phyloP scores from a whole-genome alignment of 2,113 vertebrate genomes.

The human region DNA sequence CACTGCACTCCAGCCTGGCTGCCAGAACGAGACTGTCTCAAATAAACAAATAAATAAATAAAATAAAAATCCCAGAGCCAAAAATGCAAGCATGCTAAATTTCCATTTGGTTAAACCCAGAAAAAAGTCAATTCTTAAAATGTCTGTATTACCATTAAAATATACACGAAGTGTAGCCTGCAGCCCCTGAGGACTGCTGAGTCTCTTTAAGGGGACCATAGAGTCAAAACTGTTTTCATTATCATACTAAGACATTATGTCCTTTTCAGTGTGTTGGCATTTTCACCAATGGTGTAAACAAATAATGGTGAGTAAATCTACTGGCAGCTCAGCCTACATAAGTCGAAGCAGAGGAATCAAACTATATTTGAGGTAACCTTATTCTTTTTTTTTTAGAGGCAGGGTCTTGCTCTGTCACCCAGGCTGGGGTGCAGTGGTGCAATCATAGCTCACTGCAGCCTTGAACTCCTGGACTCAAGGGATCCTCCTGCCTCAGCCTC shows the following conservation, averaged over 20 bases:
- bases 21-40: no score
- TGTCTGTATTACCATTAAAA: not conserved
- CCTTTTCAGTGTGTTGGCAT: not conserved
- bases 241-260: not conserved
- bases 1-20: no score
- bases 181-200: not conserved
- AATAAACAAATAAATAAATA: no score
- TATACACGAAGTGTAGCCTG: not conserved
- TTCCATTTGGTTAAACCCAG: not conserved
- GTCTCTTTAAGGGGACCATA: not conserved
- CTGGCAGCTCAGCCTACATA: not conserved
- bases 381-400: not conserved
- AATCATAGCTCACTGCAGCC: no score
- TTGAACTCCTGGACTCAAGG: no score
- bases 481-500: no score
- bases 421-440: no score
- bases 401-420: no score
- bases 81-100: slow-evolving; percentile 15
- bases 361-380: not conserved
- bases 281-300: not conserved
- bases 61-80: not conserved
- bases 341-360: not conserved
- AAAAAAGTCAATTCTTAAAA: not conserved
- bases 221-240: not conserved
- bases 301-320: not conserved